Conservation (phyloP, 2,797 vertebrate genomes). For the Calcarius lapponicus region DNA sequence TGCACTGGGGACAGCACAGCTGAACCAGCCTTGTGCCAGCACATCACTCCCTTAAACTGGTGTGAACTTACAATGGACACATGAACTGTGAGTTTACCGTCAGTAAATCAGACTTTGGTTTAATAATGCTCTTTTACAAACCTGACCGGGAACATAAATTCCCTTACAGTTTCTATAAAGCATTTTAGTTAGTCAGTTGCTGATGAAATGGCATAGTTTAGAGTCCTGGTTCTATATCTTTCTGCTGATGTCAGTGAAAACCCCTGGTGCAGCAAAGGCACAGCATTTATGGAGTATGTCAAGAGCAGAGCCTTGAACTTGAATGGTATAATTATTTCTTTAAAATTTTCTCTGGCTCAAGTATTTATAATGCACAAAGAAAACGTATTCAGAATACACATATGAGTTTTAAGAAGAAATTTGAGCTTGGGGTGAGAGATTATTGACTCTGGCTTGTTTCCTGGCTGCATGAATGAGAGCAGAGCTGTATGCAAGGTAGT, state of each 20-base stretch:
- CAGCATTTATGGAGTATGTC: not conserved
- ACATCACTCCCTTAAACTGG: not conserved
- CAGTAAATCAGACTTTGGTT: not conserved
- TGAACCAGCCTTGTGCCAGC: not conserved
- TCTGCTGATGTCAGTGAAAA: not conserved
- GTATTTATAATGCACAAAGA: conserved; percentile 21
- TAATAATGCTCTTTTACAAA: not conserved
- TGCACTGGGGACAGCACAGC: accelerated
- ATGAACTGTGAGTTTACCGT: not conserved
- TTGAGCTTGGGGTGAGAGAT: not conserved
- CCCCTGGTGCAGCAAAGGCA: accelerated
- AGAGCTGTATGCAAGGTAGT: conserved; percentile 19
- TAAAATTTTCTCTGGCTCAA: conserved; percentile 36
- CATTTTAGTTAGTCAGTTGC: not conserved
- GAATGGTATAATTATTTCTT: conserved; percentile 15
- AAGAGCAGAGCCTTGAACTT: not conserved
- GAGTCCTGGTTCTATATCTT: not conserved
- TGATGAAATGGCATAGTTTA: not conserved
- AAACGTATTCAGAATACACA: conserved; percentile 10
- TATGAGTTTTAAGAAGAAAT: conserved; percentile 34
- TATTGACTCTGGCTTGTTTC: conserved; percentile 37
- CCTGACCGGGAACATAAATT: not conserved
- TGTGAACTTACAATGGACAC: not conserved
- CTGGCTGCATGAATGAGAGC: conserved; percentile 9
- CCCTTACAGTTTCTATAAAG: not conserved